These are phyloP conservation scores for Mesodorylaimus sp. DNA, from an alignment of 2,888 invertebrate species.

Conservation along the genomic window DNA sequence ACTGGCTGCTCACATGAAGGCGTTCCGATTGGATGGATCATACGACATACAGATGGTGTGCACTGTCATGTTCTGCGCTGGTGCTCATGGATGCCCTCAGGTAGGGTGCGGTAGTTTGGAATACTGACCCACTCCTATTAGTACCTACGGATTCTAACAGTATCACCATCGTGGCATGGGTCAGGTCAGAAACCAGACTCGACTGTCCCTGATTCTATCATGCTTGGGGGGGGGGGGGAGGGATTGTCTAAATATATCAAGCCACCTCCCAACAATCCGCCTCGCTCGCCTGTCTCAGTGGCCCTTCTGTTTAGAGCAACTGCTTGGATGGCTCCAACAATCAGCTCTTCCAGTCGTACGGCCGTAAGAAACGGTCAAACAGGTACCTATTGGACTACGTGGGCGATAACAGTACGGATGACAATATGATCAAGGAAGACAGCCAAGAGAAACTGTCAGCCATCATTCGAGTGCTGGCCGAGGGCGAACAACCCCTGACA, in stretches of 20 bases:
- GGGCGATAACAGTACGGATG: not conserved
- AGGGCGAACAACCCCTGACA: slow-evolving; percentile 21
- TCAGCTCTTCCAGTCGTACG: slow-evolving; percentile 29
- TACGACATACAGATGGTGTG: slow-evolving; percentile 30
- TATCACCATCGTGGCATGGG: too few relatives aligned
- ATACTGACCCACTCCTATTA: too few relatives aligned
- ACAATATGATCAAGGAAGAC: slow-evolving; percentile 15
- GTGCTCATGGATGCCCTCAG: slow-evolving; percentile 29
- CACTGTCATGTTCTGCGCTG: slow-evolving; percentile 30
- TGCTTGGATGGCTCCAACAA: slow-evolving; percentile 30
- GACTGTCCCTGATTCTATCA: too few relatives aligned
- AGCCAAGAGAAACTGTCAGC: slow-evolving; percentile 26
- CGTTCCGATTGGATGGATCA: slow-evolving; percentile 29
- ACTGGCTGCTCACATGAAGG: slow-evolving; percentile 26
- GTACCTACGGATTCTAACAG: too few relatives aligned
- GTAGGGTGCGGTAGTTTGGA: slow-evolving; percentile 14
- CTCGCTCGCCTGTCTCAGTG: too few relatives aligned
- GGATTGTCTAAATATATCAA: too few relatives aligned
- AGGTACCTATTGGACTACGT: not conserved
- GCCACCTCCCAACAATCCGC: too few relatives aligned
- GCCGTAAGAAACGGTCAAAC: slow-evolving; percentile 23
- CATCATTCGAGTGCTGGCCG: slow-evolving; percentile 27
- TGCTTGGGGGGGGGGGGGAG: too few relatives aligned
- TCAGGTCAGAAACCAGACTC: too few relatives aligned
- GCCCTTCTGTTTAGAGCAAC: slow-evolving; percentile 23